Evolutionary conservation across 2,797 vertebrate species (phyloP), one percentile per base, ranked within the genome.

Genomic region (Euphonia xanthogaster): DNA sequence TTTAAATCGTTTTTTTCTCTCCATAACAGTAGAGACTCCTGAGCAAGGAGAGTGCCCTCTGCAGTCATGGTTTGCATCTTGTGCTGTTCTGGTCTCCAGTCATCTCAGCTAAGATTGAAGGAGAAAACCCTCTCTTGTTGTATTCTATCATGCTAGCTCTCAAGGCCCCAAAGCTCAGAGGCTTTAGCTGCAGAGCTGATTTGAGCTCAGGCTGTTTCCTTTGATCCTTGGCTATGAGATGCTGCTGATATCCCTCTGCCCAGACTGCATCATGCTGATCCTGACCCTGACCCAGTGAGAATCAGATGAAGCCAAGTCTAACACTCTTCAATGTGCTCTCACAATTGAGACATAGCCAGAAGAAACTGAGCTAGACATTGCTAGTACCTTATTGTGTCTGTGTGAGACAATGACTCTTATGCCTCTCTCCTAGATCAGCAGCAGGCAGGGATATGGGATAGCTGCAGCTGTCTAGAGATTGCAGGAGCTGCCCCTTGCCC

Each of bases 201-300:
- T 87, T 65, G 68, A 80, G 10, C 25, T 67, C 82, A 50, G 25
- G 7, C 23, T n/a, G 3, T 61, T 75, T 57, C 16, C 39, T 65
- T 81, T 39, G 7, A 66, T 70, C 63, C 22, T 63, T 65, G 39
- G 5, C 18, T 72, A 5, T 33, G 16, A 28, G 40, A 20, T 62
- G 27, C 12, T 37, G 24, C 23, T 54, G 28, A 7, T 63, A 14
- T 10, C 13, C 18, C 19, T 51, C 53, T 60, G 12, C 25, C 14
- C 6, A 50, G 30, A 4, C 12, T 3, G 12, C 10, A 57, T 15
- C 22, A 24, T 25, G 14, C 30, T 87, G 39, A 48, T 33, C 24
- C 7, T 68, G 27, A 27, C 12, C 21, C 24, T 50, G 31, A 67
- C 7, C 20, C 0, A 0, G 2, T 14, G 23, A 1, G 1, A 78